A percentile compares a stretch with the other conserved stretches of the same genome.
phyloP scores from a whole-genome alignment of 2,113 vertebrate species.

The Sylvilagus bachmani region DNA sequence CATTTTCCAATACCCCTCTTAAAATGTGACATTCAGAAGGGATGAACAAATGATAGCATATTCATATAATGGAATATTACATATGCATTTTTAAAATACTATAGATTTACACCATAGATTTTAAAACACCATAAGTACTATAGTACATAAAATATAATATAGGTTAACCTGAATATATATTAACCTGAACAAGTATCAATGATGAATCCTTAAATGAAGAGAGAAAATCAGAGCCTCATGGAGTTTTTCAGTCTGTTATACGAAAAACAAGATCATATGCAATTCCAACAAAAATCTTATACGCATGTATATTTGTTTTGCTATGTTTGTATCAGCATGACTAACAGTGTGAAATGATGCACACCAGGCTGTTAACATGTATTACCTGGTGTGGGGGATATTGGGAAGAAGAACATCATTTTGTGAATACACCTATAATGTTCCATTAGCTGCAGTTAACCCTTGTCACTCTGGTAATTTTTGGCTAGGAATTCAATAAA shows the following conservation, averaged over 20 bases:
- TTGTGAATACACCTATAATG: not conserved
- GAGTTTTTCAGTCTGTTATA: not conserved
- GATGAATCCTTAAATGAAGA: not conserved
- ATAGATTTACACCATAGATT: not conserved
- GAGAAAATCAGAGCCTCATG: constrained; percentile 2
- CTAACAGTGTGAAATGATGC: not conserved
- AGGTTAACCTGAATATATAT: not conserved
- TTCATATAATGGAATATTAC: not conserved
- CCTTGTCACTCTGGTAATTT: constrained; percentile 5
- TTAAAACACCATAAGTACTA: no score
- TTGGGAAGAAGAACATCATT: not conserved
- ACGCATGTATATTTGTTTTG: not conserved
- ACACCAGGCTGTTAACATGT: not conserved
- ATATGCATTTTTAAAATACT: constrained; percentile 4
- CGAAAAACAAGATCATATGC: not conserved
- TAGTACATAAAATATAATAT: no score
- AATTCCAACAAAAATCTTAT: constrained; percentile 5
- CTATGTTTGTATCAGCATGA: not conserved
- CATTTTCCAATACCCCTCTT: not conserved
- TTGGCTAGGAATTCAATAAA: constrained; percentile 42
- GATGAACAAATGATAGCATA: not conserved
- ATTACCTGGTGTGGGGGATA: not conserved
- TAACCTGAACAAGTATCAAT: not conserved
- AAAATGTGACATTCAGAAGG: not conserved
- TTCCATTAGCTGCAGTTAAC: not conserved